Evolutionary conservation across 2,113 vertebrate genomes (phyloP).

Genomic region (Ameiurus melas): DNA sequence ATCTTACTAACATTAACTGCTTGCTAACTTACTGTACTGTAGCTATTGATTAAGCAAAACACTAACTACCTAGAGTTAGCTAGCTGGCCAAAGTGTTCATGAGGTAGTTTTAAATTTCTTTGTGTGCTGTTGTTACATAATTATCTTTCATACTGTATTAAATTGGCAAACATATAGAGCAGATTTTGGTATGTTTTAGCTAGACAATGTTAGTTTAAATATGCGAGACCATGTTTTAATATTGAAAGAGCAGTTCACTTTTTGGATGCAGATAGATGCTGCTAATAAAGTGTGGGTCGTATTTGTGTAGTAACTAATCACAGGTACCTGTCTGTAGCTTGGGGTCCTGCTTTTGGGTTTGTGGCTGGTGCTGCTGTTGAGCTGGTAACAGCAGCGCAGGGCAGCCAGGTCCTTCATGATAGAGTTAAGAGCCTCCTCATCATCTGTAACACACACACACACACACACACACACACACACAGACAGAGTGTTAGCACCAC

Average conservation of each 20-base stretch:
- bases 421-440: slow-evolving; percentile 87
- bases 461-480: neutral
- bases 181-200: neutral
- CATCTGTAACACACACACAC: slow-evolving; percentile 70
- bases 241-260: neutral
- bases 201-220: neutral
- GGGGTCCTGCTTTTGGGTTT: slow-evolving; percentile 78
- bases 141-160: neutral
- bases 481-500: slow-evolving; percentile 5
- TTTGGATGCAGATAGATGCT: neutral
- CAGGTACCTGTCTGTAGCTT: slow-evolving; percentile 75
- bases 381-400: slow-evolving; percentile 75
- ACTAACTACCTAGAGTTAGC: neutral
- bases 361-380: slow-evolving; percentile 76
- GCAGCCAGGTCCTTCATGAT: slow-evolving; percentile 93
- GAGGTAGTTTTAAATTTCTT: neutral
- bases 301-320: neutral
- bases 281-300: slow-evolving; percentile 4
- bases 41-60: neutral
- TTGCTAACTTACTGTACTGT: neutral
- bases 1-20: neutral
- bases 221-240: neutral
- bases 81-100: neutral
- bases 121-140: neutral
- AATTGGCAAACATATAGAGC: neutral